Evolutionary conservation across 2,888 invertebrate species (phyloP).

Genomic region (Dastarcus helophoroides): DNA sequence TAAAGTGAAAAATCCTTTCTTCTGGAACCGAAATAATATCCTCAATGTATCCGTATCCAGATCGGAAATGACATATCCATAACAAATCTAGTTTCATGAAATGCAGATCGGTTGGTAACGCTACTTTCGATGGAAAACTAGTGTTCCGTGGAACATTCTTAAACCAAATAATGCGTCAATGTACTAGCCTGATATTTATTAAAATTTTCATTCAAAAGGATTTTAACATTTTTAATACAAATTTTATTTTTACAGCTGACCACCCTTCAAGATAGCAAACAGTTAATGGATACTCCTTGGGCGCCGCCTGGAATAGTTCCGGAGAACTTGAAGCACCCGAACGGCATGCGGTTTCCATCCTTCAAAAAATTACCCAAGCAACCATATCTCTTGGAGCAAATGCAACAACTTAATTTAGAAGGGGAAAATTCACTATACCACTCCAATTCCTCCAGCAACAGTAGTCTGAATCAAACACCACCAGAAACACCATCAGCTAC

Average conservation of each 20-base stretch:
- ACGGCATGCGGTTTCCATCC: conserved; percentile 27
- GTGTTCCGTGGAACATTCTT: conserved; percentile 16
- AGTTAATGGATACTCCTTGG: conserved; percentile 39
- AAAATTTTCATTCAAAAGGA: too few species aligned
- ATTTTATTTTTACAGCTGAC: conserved; percentile 40
- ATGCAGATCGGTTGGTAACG: too few species aligned
- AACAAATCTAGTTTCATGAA: too few species aligned
- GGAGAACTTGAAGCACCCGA: conserved; percentile 14
- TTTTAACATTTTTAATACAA: background rate
- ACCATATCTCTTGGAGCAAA: conserved; percentile 37
- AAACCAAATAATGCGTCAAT: conserved; percentile 7
- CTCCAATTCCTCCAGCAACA: conserved; percentile 43
- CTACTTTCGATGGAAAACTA: conserved; percentile 3
- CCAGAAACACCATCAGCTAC: conserved; percentile 50
- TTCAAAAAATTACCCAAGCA: conserved; percentile 19
- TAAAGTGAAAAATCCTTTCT: too few species aligned
- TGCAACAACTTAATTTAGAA: conserved; percentile 40
- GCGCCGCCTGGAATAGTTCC: conserved; percentile 8
- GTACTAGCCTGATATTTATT: too few species aligned
- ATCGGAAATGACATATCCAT: too few species aligned
- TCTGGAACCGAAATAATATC: too few species aligned
- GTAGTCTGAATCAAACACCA: conserved; percentile 43
- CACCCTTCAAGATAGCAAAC: conserved; percentile 51
- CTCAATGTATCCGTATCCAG: too few species aligned
- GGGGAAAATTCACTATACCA: conserved; percentile 40